phyloP scores from a whole-genome alignment of 1,140 invertebrate species.

The Drosophila bifasciata region DNA sequence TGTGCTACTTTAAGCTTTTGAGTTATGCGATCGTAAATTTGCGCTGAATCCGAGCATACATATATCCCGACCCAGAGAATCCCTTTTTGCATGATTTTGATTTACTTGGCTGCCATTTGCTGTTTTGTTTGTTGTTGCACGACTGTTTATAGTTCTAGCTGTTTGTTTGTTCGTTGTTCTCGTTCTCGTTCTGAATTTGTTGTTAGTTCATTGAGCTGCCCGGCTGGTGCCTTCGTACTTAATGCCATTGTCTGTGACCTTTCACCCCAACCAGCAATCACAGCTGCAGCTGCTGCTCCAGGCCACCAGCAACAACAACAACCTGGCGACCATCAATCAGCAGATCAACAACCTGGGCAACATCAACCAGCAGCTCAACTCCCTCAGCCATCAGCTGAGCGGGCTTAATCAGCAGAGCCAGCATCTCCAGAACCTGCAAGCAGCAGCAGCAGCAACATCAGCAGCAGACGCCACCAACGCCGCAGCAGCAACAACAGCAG shows the following conservation, averaged over 20 bases:
- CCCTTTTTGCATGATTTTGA: constrained; percentile 60
- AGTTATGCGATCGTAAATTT: constrained; percentile 68
- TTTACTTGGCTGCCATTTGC: constrained; percentile 61
- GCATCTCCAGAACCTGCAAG: constrained; percentile 80
- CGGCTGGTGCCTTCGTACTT: constrained; percentile 8
- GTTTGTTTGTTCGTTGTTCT: constrained; percentile 35
- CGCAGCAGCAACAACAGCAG: constrained; percentile 65
- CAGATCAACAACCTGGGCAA: constrained; percentile 83
- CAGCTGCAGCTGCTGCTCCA: constrained; percentile 80
- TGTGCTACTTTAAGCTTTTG: constrained; percentile 35
- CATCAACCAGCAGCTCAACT: constrained; percentile 82
- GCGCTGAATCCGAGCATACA: constrained; percentile 24
- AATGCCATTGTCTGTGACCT: constrained; percentile 42
- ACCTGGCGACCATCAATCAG: constrained; percentile 82
- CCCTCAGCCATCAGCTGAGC: constrained; percentile 79
- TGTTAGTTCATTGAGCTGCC: constrained; percentile 24
- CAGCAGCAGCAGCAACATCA: constrained; percentile 82
- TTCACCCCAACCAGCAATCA: constrained; percentile 53
- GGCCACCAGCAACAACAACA: constrained; percentile 82
- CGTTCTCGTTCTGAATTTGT: constrained; percentile 29
- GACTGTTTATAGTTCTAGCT: constrained; percentile 43
- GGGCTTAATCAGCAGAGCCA: constrained; percentile 83
- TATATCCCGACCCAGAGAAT: constrained; percentile 2
- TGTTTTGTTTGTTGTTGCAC: constrained; percentile 56
- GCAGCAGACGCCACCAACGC: constrained; percentile 54